Percentiles rank a stretch among this genome's conserved stretches.
Conservation (phyloP, 2,113 vertebrate species). For the Salvelinus alpinus region DNA sequence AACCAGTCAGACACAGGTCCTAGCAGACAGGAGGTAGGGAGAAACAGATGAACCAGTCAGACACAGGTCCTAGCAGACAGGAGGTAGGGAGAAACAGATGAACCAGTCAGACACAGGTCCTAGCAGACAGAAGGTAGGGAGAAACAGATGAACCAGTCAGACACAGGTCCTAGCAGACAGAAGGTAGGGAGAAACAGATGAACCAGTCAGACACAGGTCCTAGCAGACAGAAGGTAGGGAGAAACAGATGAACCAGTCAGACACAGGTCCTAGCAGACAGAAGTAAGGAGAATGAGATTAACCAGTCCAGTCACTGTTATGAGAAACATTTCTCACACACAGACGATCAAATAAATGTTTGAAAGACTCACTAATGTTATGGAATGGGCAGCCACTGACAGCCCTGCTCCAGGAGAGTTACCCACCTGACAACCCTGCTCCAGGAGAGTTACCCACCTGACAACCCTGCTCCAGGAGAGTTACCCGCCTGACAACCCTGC, state of each 20-base stretch:
- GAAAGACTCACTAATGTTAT: not conserved
- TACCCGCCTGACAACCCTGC: no score
- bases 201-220: no score
- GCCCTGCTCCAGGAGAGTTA: no score
- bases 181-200: conserved; percentile 24
- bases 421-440: no score
- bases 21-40: conserved; percentile 47
- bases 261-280: conserved; percentile 70
- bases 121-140: conserved; percentile 47
- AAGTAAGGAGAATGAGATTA: conserved; percentile 24
- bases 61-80: no score
- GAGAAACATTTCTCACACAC: not conserved
- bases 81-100: conserved; percentile 23
- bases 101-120: no score
- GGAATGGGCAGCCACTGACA: not conserved
- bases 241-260: not conserved
- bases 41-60: not conserved
- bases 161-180: conserved; percentile 49
- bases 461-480: no score
- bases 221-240: conserved; percentile 47
- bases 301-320: not conserved
- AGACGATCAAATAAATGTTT: not conserved
- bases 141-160: not conserved
- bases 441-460: no score
- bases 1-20: no score